Base-by-base conservation (phyloP, 2,797 vertebrate species). In the Epinephelus coioides region DNA sequence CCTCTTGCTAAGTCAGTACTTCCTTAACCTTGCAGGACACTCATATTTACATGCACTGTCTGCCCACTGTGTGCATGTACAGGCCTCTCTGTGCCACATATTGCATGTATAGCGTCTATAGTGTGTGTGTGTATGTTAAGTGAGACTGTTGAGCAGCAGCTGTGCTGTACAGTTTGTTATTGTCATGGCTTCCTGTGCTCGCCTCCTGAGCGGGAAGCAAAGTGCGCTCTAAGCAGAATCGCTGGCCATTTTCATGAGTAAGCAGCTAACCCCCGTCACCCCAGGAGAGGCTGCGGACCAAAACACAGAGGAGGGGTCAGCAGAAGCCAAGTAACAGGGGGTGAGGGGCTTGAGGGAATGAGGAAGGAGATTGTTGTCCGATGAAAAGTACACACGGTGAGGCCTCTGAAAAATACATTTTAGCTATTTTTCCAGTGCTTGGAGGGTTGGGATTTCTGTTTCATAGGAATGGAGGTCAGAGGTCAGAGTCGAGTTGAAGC, bases 221-320 rank as follows among this genome's bases (percentile, higher is more conserved):
- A 95, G 81, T 93, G 93, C 93, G 82, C 85, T 91, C 86, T 93
- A 94, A 95, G 95, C 94, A 95, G 79, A 95, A 94, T 90, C 69
- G 59, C 79, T 83, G 81, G 91, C 79, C 72, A 82, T 94, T 94
- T 92, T 77, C 93, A 95, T 94, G 94, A 95, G 93, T 95, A 95
- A 96, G 95, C 94, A 95, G 83, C 93, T 91, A 79, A 93, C 89
- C 91, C 27, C 83, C 44, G 47, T 91, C 83, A 86, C 86, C 90
- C 86, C 86, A 79, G 76, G 74, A 88, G 88, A 89, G 85, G 82
- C 87, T 57, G 83, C 21, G 10, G 70, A 85, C 77, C 86, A 75
- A 86, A 89, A 92, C 87, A 84, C 84, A 85, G 83, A 81, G 82
- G 81, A 73, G 75, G 85, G 88, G 76, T 80, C 59, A 25, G 72